Conservation (phyloP, 2,797 vertebrate species). For the Limnodromus scolopaceus region DNA sequence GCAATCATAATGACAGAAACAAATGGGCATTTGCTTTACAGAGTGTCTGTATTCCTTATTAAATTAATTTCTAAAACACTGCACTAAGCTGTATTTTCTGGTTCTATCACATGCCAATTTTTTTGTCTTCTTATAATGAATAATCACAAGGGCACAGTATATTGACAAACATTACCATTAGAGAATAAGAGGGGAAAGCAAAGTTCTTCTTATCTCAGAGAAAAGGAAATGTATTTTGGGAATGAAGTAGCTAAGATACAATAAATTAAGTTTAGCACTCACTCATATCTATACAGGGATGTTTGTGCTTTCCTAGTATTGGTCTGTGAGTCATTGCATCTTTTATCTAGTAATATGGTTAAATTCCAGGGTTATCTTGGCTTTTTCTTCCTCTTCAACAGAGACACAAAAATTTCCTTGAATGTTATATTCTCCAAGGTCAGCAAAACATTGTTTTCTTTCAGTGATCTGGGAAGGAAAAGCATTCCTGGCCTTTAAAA, state of each 20-base stretch:
- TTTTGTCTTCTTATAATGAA: neutral
- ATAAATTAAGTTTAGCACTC: slow-evolving; percentile 15
- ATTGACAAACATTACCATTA: neutral
- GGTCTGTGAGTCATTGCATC: neutral
- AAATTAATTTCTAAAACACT: neutral
- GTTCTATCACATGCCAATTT: neutral
- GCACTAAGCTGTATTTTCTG: neutral
- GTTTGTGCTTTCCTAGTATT: neutral
- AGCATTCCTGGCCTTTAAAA: slow-evolving; percentile 4
- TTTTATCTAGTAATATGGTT: slow-evolving; percentile 1
- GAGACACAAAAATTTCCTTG: neutral
- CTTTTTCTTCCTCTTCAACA: neutral
- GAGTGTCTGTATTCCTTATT: neutral
- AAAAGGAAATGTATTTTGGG: slow-evolving; percentile 38
- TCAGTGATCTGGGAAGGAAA: slow-evolving; percentile 4
- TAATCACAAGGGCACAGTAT: neutral
- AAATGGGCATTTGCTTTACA: neutral
- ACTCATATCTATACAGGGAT: neutral
- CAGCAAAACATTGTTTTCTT: slow-evolving; percentile 23
- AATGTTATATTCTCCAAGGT: slow-evolving; percentile 3
- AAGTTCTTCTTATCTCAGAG: slow-evolving; percentile 23
- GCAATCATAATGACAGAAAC: neutral
- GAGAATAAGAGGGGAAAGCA: slow-evolving; percentile 19
- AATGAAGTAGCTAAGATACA: slow-evolving; percentile 18
- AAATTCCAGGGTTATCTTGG: slow-evolving; percentile 30